phyloP scores from a whole-genome alignment of 2,888 invertebrate genomes.

The Tridacna gigas region DNA sequence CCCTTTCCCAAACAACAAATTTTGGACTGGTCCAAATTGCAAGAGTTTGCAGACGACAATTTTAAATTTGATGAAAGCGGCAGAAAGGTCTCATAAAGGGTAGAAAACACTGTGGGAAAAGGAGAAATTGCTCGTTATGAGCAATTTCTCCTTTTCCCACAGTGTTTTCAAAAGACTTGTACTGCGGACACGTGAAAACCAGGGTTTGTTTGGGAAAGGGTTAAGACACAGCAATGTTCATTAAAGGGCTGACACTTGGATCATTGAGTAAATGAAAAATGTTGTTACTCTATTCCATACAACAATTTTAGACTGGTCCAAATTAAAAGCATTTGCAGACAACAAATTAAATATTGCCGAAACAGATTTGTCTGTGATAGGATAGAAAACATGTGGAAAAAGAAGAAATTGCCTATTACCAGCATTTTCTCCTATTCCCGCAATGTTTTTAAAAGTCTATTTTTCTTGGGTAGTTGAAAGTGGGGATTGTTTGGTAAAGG shows the following conservation, averaged over 20 bases:
- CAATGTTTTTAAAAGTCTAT: slow-evolving; percentile 10
- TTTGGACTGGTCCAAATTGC: no score
- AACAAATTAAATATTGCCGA: no score
- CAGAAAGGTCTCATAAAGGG: background rate
- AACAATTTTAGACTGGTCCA: no score
- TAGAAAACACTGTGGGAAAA: slow-evolving; percentile 9
- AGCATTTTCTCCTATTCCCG: background rate
- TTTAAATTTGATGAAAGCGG: background rate
- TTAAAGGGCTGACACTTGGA: no score
- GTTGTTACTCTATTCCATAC: no score
- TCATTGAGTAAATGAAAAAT: no score
- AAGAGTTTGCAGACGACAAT: background rate
- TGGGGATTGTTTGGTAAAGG: no score
- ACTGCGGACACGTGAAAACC: background rate
- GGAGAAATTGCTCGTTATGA: slow-evolving; percentile 5
- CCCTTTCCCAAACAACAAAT: background rate
- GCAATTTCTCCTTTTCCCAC: slow-evolving; percentile 15
- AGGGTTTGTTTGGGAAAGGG: background rate
- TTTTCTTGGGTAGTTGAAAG: no score
- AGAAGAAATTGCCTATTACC: background rate
- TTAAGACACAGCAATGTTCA: no score
- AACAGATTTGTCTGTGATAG: no score
- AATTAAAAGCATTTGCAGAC: no score
- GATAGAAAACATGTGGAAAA: no score
- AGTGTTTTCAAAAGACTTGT: background rate